Base-by-base conservation (phyloP, 2,797 vertebrate species). In the Triplophysa bombifrons region DNA sequence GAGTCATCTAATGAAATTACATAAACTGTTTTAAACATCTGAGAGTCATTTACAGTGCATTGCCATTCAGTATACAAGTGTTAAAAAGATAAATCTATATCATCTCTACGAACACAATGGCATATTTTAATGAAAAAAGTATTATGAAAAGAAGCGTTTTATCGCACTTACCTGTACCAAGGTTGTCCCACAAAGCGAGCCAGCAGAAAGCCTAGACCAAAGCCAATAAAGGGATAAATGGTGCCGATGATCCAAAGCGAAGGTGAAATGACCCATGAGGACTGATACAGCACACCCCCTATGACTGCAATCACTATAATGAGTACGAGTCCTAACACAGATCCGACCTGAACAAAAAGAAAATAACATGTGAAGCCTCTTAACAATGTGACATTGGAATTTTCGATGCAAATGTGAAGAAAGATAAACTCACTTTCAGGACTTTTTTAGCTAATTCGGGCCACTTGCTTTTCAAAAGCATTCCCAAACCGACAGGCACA, bases 191-290 rank as follows among this genome's bases (percentile, higher is more conserved):
- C 93, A 70, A 97, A 0, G 13, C 95, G 94, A 60, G 96, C 96
- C 80, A 99, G 74, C 4, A 94, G 0, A 86, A 99, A 98, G 0
- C 98, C 98, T 34, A 99, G 82, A 11, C 80, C 2, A 20, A 93
- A 98, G 2, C 97, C 98, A 12, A 95, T 87, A 0, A 95, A 88
- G 8, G 98, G 98, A 90, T 95, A 99, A 88, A 99, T 87, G 0
- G 93, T 90, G 46, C 97, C 98, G 71, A 99, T 93, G 73, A 98
- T 91, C 98, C 98, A 99, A 9, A 99, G 87, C 16, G 93, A 87
- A 9, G 97, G 95, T 41, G 89, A 3, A 22, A 98, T 97, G 78
- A 11, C 68, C 98, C 98, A 99, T 71, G 98, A 96, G 5, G 96
- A 95, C 90, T 92, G 92, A 88, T 99, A 99, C 6, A 99, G 93